These are phyloP conservation scores for Nomada ferruginata DNA, from an alignment of 2,888 invertebrate species.

Conservation along the genomic window DNA sequence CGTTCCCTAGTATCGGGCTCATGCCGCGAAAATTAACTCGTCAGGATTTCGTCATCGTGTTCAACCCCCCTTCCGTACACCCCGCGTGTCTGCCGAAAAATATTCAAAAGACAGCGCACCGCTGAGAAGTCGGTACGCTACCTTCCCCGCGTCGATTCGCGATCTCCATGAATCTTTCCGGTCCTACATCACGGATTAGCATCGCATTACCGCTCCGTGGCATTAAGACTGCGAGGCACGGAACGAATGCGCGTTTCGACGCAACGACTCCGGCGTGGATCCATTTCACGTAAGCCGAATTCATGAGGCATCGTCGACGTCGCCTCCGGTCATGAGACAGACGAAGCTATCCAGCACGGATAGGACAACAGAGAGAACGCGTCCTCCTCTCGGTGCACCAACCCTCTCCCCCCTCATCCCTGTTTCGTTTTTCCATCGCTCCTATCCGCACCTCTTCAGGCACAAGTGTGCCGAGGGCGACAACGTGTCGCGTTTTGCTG, in stretches of 20 bases:
- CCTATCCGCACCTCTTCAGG: conserved; percentile 68
- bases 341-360: conserved; percentile 41
- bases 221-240: conserved; percentile 34
- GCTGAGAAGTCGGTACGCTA: background rate
- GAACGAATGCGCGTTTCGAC: conserved; percentile 30
- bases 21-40: conserved; percentile 30
- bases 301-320: conserved; percentile 79
- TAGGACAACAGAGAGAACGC: conserved; percentile 23
- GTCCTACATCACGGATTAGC: conserved; percentile 78
- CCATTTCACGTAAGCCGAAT: conserved; percentile 84
- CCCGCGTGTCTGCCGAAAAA: background rate
- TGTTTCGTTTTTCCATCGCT: conserved; percentile 67
- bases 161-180: conserved; percentile 44
- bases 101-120: background rate
- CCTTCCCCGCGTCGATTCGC: conserved; percentile 10
- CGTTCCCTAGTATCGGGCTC: background rate
- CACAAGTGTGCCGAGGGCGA: conserved; percentile 71
- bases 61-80: background rate
- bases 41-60: background rate
- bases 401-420: background rate
- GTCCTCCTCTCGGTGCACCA: conserved; percentile 23
- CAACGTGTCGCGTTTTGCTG: conserved; percentile 46
- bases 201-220: conserved; percentile 78
- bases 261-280: conserved; percentile 69
- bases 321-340: conserved; percentile 73